phyloP scores from a whole-genome alignment of 2,797 vertebrate species.

The Garrulus glandarius region DNA sequence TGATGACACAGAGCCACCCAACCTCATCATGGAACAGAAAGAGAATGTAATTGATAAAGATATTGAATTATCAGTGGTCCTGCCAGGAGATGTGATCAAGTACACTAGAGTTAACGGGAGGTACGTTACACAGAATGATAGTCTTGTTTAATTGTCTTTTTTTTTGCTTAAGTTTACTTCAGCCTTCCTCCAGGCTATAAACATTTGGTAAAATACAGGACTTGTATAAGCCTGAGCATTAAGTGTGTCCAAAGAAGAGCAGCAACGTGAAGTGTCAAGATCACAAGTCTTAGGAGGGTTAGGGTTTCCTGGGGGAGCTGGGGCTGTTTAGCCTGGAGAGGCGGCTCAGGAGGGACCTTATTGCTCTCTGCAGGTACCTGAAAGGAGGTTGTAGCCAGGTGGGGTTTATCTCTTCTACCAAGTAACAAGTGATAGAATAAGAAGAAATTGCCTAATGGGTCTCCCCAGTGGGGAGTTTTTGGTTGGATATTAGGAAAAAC shows the following conservation, averaged over 20 bases:
- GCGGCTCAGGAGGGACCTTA: background rate
- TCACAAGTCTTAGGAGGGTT: background rate
- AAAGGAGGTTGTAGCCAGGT: background rate
- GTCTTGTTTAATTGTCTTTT: background rate
- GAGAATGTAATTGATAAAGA: slow-evolving; percentile 87
- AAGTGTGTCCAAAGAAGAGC: background rate
- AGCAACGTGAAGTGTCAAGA: background rate
- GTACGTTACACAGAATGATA: slow-evolving; percentile 65
- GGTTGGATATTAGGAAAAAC: background rate
- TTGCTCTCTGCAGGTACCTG: fast-evolving
- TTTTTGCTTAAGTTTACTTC: background rate
- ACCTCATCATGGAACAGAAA: slow-evolving; percentile 87
- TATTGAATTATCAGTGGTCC: slow-evolving; percentile 86
- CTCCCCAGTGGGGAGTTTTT: background rate
- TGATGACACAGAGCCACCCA: slow-evolving; percentile 73
- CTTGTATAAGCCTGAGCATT: background rate
- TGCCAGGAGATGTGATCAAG: slow-evolving; percentile 88
- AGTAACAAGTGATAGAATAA: background rate
- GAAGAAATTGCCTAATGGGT: background rate
- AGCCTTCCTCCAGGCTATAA: background rate
- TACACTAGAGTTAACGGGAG: slow-evolving; percentile 86
- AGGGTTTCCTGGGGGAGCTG: background rate
- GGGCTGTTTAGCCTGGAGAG: background rate
- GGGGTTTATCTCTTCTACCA: background rate
- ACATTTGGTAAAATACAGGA: background rate